Evolutionary conservation across 2,113 vertebrate species (phyloP).

Genomic region (Thomomys bottae): DNA sequence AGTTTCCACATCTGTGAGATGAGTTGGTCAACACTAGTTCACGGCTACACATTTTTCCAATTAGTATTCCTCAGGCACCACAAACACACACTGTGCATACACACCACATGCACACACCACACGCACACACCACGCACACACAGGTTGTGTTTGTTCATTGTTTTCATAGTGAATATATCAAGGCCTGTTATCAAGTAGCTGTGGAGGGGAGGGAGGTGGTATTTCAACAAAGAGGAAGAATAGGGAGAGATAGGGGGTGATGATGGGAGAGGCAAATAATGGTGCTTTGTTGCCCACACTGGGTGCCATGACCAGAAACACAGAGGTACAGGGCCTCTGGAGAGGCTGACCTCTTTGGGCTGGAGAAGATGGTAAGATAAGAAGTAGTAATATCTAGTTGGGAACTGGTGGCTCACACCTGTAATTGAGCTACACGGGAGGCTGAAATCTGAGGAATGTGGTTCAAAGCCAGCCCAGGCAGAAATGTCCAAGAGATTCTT

Average conservation of each 20-base stretch:
- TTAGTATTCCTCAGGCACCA: not conserved
- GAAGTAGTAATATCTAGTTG: not conserved
- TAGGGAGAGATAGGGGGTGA: not conserved
- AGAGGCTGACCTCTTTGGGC: not conserved
- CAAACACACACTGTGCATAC: too few relatives aligned
- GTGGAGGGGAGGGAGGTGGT: not conserved
- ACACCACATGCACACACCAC: too few relatives aligned
- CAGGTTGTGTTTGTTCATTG: not conserved
- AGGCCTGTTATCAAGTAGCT: not conserved
- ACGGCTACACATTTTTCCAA: not conserved
- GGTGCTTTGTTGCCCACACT: not conserved
- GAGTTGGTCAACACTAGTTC: not conserved
- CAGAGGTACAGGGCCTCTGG: not conserved
- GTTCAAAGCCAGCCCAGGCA: too few relatives aligned
- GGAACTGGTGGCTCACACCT: too few relatives aligned
- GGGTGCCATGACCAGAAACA: not conserved
- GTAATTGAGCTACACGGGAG: too few relatives aligned
- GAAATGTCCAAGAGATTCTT: too few relatives aligned
- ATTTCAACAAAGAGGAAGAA: not conserved
- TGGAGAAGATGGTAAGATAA: not conserved
- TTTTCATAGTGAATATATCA: not conserved
- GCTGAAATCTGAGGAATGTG: too few relatives aligned
- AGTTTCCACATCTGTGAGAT: not conserved
- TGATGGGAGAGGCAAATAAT: not conserved
- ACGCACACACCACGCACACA: too few relatives aligned